phyloP scores from a whole-genome alignment of 2,888 invertebrate species.

The Xylocampa areola region DNA sequence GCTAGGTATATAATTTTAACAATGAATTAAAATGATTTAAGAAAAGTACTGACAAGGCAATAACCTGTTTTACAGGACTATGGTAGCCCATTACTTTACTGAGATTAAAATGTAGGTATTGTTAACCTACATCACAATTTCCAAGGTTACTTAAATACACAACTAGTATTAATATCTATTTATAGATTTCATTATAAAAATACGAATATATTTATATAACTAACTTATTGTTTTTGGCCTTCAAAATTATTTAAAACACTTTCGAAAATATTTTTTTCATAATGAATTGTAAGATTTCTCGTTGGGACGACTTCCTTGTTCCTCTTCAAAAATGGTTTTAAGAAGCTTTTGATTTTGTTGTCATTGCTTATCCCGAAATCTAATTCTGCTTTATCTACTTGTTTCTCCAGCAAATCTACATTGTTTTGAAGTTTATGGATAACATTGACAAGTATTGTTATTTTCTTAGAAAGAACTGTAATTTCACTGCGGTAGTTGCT shows the following conservation, averaged over 20 bases:
- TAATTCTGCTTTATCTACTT: conserved; percentile 90
- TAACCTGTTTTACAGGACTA: no score
- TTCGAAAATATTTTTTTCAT: conserved; percentile 63
- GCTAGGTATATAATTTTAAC: no score
- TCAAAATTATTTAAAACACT: conserved; percentile 80
- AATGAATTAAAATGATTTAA: no score
- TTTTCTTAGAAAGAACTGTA: conserved; percentile 86
- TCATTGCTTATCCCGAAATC: conserved; percentile 90
- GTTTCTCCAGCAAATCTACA: conserved; percentile 89
- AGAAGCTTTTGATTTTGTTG: conserved; percentile 89
- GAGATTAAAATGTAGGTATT: no score
- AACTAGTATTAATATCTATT: no score
- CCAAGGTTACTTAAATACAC: no score
- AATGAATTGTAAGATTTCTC: conserved; percentile 31
- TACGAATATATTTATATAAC: not conserved
- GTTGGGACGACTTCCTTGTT: conserved; percentile 63
- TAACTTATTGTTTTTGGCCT: conserved; percentile 46
- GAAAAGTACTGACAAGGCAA: no score
- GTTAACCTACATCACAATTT: no score
- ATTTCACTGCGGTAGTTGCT: conserved; percentile 87
- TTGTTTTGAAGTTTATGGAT: conserved; percentile 85
- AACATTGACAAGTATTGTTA: conserved; percentile 87
- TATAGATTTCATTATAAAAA: no score
- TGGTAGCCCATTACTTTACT: no score
- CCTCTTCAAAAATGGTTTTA: conserved; percentile 90